Conservation (phyloP, 2,113 vertebrate genomes). For the Merops nubicus region DNA sequence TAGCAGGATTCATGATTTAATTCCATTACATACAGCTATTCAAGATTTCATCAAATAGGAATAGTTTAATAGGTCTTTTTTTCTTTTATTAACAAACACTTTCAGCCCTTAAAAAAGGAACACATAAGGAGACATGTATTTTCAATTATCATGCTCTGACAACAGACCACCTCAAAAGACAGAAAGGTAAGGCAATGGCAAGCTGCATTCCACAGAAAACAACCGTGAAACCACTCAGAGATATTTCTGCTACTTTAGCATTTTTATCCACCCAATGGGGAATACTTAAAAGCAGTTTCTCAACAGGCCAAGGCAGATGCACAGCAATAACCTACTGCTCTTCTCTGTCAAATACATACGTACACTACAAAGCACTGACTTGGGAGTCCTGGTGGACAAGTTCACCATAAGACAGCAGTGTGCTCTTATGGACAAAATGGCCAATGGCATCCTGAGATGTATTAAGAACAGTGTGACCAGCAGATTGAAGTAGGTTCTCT, state of each 20-base stretch:
- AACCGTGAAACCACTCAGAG: not conserved
- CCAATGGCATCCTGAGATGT: no score
- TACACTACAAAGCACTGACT: not conserved
- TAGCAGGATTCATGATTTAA: constrained; percentile 23
- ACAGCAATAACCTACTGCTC: not conserved
- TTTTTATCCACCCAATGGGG: not conserved
- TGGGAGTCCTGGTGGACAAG: no score
- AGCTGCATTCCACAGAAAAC: not conserved
- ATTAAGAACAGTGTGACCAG: no score
- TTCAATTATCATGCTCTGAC: no score
- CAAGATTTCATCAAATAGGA: not conserved
- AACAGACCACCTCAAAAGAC: not conserved
- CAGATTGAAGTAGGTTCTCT: no score
- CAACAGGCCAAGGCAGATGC: not conserved
- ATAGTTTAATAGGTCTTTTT: not conserved
- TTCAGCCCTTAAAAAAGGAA: not conserved
- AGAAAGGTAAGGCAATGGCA: not conserved
- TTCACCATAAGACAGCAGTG: no score
- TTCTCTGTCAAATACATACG: not conserved
- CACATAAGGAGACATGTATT: not conserved
- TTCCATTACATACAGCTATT: not conserved
- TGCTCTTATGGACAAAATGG: no score
- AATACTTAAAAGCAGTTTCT: not conserved
- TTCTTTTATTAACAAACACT: not conserved
- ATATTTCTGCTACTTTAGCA: not conserved